phyloP scores from a whole-genome alignment of 2,113 vertebrate genomes.

The Albula glossodonta region DNA sequence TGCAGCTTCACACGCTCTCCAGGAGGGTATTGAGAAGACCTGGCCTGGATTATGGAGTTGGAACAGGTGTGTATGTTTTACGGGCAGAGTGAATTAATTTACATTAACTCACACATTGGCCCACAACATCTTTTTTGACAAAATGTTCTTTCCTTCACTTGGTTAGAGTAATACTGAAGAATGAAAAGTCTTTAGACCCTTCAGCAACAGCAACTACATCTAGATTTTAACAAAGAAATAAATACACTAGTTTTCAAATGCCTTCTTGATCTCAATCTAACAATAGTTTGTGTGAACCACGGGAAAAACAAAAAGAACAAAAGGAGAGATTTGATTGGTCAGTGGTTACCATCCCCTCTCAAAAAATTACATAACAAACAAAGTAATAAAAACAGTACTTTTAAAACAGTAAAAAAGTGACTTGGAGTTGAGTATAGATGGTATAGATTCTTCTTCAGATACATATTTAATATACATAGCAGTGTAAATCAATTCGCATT shows the following conservation, averaged over 20 bases:
- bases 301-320: neutral
- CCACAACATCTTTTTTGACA: neutral
- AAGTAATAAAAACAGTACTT: too few relatives aligned
- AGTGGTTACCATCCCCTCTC: neutral
- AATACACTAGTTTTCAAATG: neutral
- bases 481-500: neutral
- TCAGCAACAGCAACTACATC: neutral
- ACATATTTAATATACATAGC: neutral
- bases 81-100: too few relatives aligned
- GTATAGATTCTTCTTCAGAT: neutral
- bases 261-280: neutral
- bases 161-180: conserved; percentile 23
- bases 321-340: neutral
- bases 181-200: neutral
- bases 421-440: neutral
- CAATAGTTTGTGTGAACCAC: too few relatives aligned
- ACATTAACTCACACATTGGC: neutral
- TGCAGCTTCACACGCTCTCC: neutral
- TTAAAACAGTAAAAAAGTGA: neutral
- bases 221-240: neutral
- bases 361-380: too few relatives aligned
- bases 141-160: conserved; percentile 16
- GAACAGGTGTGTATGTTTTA: too few relatives aligned
- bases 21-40: neutral
- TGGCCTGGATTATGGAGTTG: too few relatives aligned